Evolutionary conservation across 2,888 invertebrate species (phyloP).

Genomic region (Tipula lateralis): DNA sequence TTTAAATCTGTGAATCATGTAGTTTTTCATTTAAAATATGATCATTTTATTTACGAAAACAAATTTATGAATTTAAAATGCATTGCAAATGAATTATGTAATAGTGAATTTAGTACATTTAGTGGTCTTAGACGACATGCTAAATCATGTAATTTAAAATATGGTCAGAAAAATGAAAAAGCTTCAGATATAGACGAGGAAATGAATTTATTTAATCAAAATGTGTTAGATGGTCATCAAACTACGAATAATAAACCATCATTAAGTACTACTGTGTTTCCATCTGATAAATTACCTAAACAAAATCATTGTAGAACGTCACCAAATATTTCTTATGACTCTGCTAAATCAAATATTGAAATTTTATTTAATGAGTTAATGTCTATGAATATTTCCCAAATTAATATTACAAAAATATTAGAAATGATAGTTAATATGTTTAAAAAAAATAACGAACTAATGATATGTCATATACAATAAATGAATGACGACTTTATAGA

Average conservation of each 20-base stretch:
- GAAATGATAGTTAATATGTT: no score
- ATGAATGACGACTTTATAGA: not conserved
- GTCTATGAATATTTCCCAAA: not conserved
- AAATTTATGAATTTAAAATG: slow-evolving; percentile 19
- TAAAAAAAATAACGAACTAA: not conserved
- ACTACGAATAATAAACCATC: no score
- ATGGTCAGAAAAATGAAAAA: no score
- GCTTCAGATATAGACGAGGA: no score
- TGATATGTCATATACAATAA: not conserved
- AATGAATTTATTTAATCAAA: no score
- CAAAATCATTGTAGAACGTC: no score
- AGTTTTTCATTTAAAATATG: not conserved
- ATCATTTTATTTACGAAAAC: not conserved
- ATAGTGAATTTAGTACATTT: not conserved
- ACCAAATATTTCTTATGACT: not conserved
- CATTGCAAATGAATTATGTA: not conserved
- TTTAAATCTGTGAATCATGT: not conserved
- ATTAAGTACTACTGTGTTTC: no score
- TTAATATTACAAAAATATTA: no score
- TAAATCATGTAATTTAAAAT: not conserved
- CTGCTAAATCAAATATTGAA: not conserved
- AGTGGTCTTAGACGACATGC: not conserved
- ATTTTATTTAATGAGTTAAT: not conserved
- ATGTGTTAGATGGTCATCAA: no score
- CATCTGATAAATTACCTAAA: no score